Base-by-base conservation (phyloP, 2,888 invertebrate genomes). In the Patella ulyssiponensis region DNA sequence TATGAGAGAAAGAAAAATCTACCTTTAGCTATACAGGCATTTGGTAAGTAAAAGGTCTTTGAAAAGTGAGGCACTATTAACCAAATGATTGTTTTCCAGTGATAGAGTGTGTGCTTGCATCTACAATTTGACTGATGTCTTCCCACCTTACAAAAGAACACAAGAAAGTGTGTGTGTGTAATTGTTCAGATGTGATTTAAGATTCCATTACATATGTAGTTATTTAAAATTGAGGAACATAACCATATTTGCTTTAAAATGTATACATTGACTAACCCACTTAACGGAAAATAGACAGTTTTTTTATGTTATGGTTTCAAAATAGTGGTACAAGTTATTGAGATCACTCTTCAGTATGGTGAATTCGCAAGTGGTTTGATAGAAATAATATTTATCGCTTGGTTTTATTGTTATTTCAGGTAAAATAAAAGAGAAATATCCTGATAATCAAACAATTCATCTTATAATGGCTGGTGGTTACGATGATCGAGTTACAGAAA, bases 1-100 rank as follows among this genome's bases (percentile, higher is more conserved):
- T 99, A 96, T 92, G 99, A 99, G 90, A 94, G 97, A 11, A 99
- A 99, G 91, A 99, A 99, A 92, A 96, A 98, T 91, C 93, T 99
- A n/a, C 93, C 93, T 58, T 91, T 99, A 71, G 98, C 98, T 0
- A 92, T 99, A 71, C 92, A 94, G 86, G 95, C 98, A 5, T 93
- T 99, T 85, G 94, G 95, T 87, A 92, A 94, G 86, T 84, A 53
- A 15, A 23, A 33, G 11, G 17, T 27, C 12, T 71, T 17, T 71
- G 11, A 64, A 14, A 54, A 33, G 56, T n/a, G 27, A 33, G 15
- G 71, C n/a, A 27, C 71, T 15, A 27, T 71, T n/a, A 71, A 33
- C 17, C n/a, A 27, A 71, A 33, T 71, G 4, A 27, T 11, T 33
- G 27, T 27, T 7, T n/a, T n/a, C 17, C 15, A 11, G 20, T 33